Conservation (phyloP, 2,888 invertebrate genomes). For the Sisyra terminalis region DNA sequence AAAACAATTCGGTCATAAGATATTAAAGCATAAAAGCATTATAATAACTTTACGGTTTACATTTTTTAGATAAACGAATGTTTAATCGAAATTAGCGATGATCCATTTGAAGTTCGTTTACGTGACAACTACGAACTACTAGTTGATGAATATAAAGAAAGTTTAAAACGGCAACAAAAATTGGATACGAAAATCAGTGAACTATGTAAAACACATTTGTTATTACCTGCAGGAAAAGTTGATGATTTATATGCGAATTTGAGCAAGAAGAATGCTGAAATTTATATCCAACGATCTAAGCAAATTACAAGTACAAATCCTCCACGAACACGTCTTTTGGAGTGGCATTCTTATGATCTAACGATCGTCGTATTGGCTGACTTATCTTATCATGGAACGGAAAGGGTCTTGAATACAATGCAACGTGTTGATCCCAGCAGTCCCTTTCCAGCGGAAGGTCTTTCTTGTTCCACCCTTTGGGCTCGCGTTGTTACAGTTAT, state of each 20-base stretch:
- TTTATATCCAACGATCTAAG: conserved; percentile 82
- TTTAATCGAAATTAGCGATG: conserved; percentile 85
- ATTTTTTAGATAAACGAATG: conserved; percentile 63
- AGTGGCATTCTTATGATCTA: conserved; percentile 66
- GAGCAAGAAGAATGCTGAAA: conserved; percentile 82
- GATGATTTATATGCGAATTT: conserved; percentile 80
- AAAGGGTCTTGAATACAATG: conserved; percentile 55
- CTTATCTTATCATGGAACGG: conserved; percentile 65
- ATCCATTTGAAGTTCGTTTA: conserved; percentile 94
- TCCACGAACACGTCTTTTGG: conserved; percentile 60
- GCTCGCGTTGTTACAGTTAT: conserved; percentile 71
- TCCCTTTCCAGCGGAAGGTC: conserved; percentile 80
- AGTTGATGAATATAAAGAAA: conserved; percentile 91
- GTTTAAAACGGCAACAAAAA: conserved; percentile 73
- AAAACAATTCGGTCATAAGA: too few relatives aligned
- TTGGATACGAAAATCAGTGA: conserved; percentile 75
- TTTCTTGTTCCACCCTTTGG: conserved; percentile 86
- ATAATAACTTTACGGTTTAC: background rate
- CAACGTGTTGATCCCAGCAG: conserved; percentile 74
- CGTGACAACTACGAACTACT: conserved; percentile 89
- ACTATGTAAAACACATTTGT: conserved; percentile 64
- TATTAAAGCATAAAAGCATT: too few relatives aligned
- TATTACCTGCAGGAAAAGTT: conserved; percentile 73
- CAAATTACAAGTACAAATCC: conserved; percentile 42
- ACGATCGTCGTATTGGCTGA: conserved; percentile 63